Evolutionary conservation across 1,140 invertebrate species (phyloP).

Genomic region (Apis florea): DNA sequence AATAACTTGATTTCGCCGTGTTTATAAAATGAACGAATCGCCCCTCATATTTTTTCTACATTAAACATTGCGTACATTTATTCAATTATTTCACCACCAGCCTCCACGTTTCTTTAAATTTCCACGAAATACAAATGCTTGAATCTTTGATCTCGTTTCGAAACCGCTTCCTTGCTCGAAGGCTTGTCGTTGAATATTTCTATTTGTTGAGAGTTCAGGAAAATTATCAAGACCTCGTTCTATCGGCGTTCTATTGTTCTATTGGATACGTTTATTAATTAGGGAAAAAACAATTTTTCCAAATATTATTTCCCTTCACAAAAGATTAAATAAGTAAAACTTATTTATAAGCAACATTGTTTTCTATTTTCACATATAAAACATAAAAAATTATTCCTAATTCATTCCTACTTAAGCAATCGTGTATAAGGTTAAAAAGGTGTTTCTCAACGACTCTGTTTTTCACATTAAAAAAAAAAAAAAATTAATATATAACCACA

Average conservation of each 20-base stretch:
- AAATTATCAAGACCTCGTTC: background rate
- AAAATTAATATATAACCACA: too few relatives aligned
- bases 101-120: background rate
- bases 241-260: background rate
- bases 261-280: background rate
- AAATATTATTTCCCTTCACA: background rate
- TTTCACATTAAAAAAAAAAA: too few relatives aligned
- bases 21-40: background rate
- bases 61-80: background rate
- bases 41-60: background rate
- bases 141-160: slow-evolving; percentile 7
- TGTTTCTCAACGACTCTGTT: too few relatives aligned
- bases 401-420: too few relatives aligned
- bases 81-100: background rate
- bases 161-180: background rate
- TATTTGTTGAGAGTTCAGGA: background rate
- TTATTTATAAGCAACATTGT: too few relatives aligned
- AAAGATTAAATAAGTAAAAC: background rate
- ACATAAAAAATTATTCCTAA: too few relatives aligned
- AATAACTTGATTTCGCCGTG: background rate
- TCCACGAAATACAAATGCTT: background rate
- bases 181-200: background rate
- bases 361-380: too few relatives aligned
- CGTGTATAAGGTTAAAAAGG: too few relatives aligned
- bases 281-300: background rate